phyloP scores from a whole-genome alignment of 2,888 invertebrate genomes.

The Conchocele bisecta region DNA sequence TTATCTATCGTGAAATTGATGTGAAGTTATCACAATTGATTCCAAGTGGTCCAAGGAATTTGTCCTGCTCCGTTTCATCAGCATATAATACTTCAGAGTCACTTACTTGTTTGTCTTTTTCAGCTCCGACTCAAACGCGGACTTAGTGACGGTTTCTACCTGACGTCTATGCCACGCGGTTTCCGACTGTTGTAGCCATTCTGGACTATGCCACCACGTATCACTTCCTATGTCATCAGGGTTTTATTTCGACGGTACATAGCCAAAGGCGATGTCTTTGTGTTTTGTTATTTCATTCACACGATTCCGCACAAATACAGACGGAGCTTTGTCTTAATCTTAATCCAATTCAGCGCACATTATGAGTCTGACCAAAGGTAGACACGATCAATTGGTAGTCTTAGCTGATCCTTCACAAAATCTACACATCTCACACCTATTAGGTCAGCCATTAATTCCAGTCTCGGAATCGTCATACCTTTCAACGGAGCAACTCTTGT shows the following conservation, averaged over 20 bases:
- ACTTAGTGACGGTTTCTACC: neutral
- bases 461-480: no score
- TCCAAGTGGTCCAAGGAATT: neutral
- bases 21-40: neutral
- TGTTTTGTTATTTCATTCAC: neutral
- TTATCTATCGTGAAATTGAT: slow-evolving; percentile 15
- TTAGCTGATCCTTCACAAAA: neutral
- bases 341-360: neutral
- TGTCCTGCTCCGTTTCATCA: no score
- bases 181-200: neutral
- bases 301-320: no score
- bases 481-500: no score
- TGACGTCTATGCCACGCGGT: neutral
- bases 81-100: slow-evolving; percentile 1
- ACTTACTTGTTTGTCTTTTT: no score
- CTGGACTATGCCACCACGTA: slow-evolving; percentile 14
- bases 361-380: neutral
- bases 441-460: neutral
- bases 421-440: neutral
- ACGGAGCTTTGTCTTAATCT: no score
- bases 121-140: neutral
- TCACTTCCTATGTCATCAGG: slow-evolving; percentile 4
- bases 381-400: no score
- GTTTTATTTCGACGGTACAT: neutral
- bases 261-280: neutral